Base-by-base conservation (phyloP, 2,888 invertebrate genomes). In the Drosophila lutescens region DNA sequence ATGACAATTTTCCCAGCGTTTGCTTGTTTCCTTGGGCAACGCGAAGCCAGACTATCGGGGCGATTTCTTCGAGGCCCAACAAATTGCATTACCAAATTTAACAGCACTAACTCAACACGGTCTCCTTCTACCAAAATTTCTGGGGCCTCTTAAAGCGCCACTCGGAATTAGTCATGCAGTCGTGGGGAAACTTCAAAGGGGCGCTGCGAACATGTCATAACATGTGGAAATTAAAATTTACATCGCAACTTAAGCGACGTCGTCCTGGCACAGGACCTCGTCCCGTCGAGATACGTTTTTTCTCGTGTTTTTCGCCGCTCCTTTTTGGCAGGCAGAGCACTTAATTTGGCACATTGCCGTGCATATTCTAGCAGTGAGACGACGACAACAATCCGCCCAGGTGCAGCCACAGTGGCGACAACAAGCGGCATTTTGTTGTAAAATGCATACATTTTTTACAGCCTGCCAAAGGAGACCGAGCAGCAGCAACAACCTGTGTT, bases 221-320 rank as follows among this genome's bases (percentile, higher is more conserved):
- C 86, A 83, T 79, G 85, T 73, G 81, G 71, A 83, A 83, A 83
- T 83, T 84, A 84, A 86, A 86, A 86, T 83, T 79, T 81, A 84
- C 81, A 81, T 76, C 86, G 75, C 86, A 83, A 81, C 85, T 86
- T 86, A 83, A 83, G 76, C 86, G 80, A 53, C 72, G 63, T 58
- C 72, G 63, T 58, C 53, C 65, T 53, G 80, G 63, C 56, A 51
- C 72, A 50, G 77, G 47, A 57, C 50, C 62, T 51, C 53, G 62
- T 65, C 56, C 56, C 49, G 46, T 34, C 61, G 77, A 60, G 40
- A 47, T 44, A 53, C 32, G 20, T 60, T 49, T 67, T 58, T 58
- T 20, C 32, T 32, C 9, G 40, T 23, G 23, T 57, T 51, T 40
- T 38, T 15, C 36, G 15, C 23, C 12, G 17, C 40, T 62, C 50